phyloP scores from a whole-genome alignment of 1,140 invertebrate species.

The Hypothenemus hampei region DNA sequence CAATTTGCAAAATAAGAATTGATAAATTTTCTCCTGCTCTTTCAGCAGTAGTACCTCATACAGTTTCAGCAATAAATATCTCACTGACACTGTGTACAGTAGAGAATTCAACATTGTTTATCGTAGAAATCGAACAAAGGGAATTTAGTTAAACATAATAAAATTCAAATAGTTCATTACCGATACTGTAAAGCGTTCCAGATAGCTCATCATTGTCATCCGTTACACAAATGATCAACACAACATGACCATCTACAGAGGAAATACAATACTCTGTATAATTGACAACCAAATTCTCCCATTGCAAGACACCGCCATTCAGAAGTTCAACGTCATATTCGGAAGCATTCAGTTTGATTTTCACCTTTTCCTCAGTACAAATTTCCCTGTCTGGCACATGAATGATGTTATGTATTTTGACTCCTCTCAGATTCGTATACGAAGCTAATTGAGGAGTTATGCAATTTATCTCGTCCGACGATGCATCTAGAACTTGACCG shows the following conservation, averaged over 20 bases:
- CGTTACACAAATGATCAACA: conserved; percentile 19
- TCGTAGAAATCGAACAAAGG: too few species aligned
- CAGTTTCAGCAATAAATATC: too few species aligned
- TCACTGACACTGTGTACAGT: too few species aligned
- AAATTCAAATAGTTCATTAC: too few species aligned
- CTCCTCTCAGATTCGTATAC: conserved; percentile 2
- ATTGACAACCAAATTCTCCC: conserved; percentile 1
- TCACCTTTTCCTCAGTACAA: conserved; percentile 6
- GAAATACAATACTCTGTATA: conserved; percentile 19
- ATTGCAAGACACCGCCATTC: conserved; percentile 9
- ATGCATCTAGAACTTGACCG: conserved; percentile 12
- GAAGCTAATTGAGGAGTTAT: neutral
- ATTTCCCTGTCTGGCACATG: conserved; percentile 17
- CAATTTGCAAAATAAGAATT: too few species aligned
- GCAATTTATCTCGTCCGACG: neutral
- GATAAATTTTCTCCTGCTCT: too few species aligned
- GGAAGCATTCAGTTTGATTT: conserved; percentile 6
- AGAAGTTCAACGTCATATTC: conserved; percentile 4
- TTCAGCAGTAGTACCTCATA: too few species aligned
- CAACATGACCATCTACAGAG: neutral
- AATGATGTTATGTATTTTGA: conserved; percentile 9
- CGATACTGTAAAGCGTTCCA: too few species aligned
- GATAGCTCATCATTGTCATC: too few species aligned
- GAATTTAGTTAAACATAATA: too few species aligned
- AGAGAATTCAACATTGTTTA: too few species aligned